phyloP scores from a whole-genome alignment of 2,113 vertebrate species.

The Todiramphus chloris region DNA sequence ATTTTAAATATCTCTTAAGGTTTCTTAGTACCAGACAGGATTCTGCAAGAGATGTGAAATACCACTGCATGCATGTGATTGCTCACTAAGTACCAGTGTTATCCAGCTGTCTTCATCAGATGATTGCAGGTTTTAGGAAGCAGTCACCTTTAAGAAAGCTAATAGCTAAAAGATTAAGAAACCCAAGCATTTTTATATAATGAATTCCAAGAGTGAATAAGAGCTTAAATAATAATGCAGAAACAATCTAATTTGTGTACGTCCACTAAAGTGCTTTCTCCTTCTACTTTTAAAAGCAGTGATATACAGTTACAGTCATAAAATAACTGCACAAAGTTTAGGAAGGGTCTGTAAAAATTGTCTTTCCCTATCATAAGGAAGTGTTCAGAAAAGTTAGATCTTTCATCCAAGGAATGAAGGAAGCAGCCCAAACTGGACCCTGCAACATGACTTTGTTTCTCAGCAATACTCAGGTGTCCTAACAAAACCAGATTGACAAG shows the following conservation, averaged over 20 bases:
- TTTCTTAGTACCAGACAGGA: background rate
- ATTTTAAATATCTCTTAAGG: background rate
- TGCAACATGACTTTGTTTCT: background rate
- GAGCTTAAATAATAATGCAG: background rate
- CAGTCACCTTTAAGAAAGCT: background rate
- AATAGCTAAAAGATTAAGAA: background rate
- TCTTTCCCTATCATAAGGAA: background rate
- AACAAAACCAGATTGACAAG: background rate
- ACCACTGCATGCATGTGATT: background rate
- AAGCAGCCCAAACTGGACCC: background rate
- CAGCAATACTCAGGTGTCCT: background rate
- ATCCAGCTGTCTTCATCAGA: background rate
- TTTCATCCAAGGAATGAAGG: background rate
- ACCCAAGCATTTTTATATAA: background rate
- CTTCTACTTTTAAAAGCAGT: background rate
- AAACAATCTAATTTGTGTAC: background rate
- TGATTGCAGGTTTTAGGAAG: background rate
- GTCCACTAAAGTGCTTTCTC: background rate
- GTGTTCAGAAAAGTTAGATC: background rate
- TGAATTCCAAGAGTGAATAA: background rate
- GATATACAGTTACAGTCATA: background rate
- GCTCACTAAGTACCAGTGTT: background rate
- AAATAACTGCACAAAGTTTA: background rate
- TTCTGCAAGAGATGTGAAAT: background rate
- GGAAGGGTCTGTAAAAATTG: background rate